Evolutionary conservation across 2,113 vertebrate genomes (phyloP), one percentile per base, ranked within the genome.

Genomic region (Colistium nudipinnis): DNA sequence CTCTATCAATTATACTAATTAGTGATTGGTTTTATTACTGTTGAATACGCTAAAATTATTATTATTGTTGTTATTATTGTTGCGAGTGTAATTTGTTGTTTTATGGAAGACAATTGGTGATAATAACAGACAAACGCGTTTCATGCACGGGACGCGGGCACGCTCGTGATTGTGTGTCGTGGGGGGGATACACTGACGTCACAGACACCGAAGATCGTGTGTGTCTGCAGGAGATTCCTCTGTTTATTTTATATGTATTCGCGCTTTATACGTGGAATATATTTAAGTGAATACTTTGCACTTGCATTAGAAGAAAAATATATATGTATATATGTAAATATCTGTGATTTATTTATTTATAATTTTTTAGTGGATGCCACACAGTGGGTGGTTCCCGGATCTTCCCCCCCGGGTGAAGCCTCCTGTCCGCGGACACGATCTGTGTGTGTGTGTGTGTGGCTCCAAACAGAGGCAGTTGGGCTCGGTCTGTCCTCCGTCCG

Each of bases 391-490:
- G n/a, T n/a, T n/a, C n/a, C n/a, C n/a, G n/a, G n/a, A 31, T 31
- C 2, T 36, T 36, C 35, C 6, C 9, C 35, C 6, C 24, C 24
- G 24, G 24, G 47, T 27, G 47, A 27, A 2, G 12, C 47, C 19
- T 49, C 47, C 3, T n/a, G n/a, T 25, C 12, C 11, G 0, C 4
- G 6, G 4, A 49, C 59, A 87, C 41, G 74, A 87, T 87, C 85
- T 83, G 6, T 11, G 38, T 33, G 6, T 57, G 25, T n/a, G 35
- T 24, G 47, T 13, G 19, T 30, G 66, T 6, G 47, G 51, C 74
- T 74, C 75, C 57, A 79, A 82, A 80, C 57, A 78, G 65, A 55
- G 60, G 67, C 82, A 70, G 62, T 78, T 83, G 76, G 74, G 74
- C 80, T 82, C 44, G 70, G 45, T 76, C 61, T 25, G 63, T 20